Conservation (phyloP, 2,797 vertebrate species). For the Philypnodon macrostomus region DNA sequence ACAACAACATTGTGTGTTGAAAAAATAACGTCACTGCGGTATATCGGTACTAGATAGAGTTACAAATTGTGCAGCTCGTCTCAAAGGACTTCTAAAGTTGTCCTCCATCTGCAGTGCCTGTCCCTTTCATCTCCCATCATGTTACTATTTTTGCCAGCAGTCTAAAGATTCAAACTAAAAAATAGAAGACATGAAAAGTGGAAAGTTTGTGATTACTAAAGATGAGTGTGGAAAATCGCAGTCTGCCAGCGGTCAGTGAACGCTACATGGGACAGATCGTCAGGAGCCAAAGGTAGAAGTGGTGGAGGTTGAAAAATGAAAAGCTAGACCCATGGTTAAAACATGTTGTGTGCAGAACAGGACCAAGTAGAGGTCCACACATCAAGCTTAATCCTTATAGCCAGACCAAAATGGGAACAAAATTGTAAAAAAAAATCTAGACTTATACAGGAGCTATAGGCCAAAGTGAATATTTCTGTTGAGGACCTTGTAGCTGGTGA, state of each 20-base stretch:
- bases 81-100: constrained; percentile 31
- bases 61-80: constrained; percentile 22
- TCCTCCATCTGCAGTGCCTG: constrained; percentile 22
- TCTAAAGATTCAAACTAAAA: constrained; percentile 24
- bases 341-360: no score
- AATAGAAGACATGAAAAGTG: constrained; percentile 4
- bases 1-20: constrained; percentile 11
- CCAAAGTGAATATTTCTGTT: constrained; percentile 33
- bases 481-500: constrained; percentile 23
- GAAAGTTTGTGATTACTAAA: constrained; percentile 33
- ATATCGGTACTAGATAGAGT: constrained; percentile 16
- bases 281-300: constrained; percentile 23
- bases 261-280: constrained; percentile 30
- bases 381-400: no score
- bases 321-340: no score
- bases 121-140: constrained; percentile 25
- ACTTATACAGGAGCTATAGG: no score
- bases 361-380: no score
- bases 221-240: constrained; percentile 17
- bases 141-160: constrained; percentile 17
- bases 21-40: constrained; percentile 13
- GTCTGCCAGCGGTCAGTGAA: constrained; percentile 23
- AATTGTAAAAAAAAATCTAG: no score
- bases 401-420: no score
- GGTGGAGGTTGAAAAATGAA: constrained; percentile 18